Evolutionary conservation across 1,140 invertebrate species (phyloP), one percentile per base, ranked within the genome.

Genomic region (Hermetia illucens): DNA sequence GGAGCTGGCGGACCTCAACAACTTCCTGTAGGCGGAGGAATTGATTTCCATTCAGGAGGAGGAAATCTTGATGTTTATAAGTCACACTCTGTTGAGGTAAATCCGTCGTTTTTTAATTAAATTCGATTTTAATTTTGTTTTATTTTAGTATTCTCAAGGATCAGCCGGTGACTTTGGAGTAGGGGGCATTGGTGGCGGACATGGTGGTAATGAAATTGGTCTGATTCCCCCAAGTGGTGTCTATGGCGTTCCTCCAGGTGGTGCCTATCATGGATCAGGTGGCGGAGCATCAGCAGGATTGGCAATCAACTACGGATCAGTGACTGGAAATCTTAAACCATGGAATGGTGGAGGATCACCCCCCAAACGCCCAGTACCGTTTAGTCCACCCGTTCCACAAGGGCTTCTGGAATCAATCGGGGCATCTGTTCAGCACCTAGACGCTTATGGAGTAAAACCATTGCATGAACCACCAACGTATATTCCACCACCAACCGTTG

Each of bases 351-450:
- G 63, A 12, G 61, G 51, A 10, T 52, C 53, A 9, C 58, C 62
- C 27, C 72, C 75, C 2, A 68, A 64, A 53, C 58, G 65, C 21
- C 74, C 74, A 0, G 66, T 79, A 5, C 70, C 75, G 46, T 82
- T 81, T 49, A 67, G 76, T 36, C 75, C 80, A 20, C 69, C 73
- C 1, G 72, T 82, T 2, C 79, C 80, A 3, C 60, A 62, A 33
- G 77, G 75, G 2, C 49, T 83, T 2, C 55, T 79, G 2, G 65
- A 76, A 43, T 69, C 73, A 12, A 75, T 75, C 38, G 74, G 66
- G 41, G 70, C 61, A 49, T 65, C 50, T 15, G 67, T 68, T 1
- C 65, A 64, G 35, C 66, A 71, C n/a, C 68, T 58, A 36, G 55
- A 58, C 41, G 44, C 52, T 21, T 58, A 55, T 5, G 56, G 56